Percentiles rank a stretch among this genome's conserved stretches.
phyloP scores from a whole-genome alignment of 2,113 vertebrate species.

The Nerophis ophidion region DNA sequence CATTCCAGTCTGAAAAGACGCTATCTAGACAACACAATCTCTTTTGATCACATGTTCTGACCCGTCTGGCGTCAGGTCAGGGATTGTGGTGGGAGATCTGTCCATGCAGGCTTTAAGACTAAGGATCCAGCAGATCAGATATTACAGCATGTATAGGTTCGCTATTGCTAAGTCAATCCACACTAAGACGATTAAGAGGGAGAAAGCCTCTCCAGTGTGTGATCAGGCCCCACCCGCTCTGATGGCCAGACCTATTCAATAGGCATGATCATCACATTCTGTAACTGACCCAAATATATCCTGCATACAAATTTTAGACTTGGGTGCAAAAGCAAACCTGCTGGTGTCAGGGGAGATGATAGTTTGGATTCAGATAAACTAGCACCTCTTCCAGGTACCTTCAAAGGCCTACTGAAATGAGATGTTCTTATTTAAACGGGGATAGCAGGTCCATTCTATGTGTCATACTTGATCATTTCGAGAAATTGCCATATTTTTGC shows the following conservation, averaged over 20 bases:
- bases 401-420: too few species aligned
- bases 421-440: too few species aligned
- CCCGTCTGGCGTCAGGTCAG: neutral
- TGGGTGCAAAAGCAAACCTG: too few species aligned
- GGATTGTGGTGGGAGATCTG: constrained; percentile 1
- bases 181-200: constrained; percentile 53
- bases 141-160: constrained; percentile 29
- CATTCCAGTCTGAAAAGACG: neutral
- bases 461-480: too few species aligned
- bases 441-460: too few species aligned
- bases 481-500: too few species aligned
- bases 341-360: too few species aligned
- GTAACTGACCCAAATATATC: too few species aligned
- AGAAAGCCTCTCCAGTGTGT: constrained; percentile 24
- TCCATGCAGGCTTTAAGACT: constrained; percentile 22
- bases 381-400: too few species aligned
- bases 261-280: neutral
- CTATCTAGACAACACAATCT: constrained; percentile 25
- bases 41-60: constrained; percentile 25
- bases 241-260: neutral
- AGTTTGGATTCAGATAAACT: too few species aligned
- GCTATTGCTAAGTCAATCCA: constrained; percentile 39
- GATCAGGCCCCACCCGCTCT: constrained; percentile 12
- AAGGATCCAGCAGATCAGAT: constrained; percentile 23
- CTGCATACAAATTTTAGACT: too few species aligned